Conservation (phyloP, 2,797 vertebrate genomes). For the Lepus townsendii region DNA sequence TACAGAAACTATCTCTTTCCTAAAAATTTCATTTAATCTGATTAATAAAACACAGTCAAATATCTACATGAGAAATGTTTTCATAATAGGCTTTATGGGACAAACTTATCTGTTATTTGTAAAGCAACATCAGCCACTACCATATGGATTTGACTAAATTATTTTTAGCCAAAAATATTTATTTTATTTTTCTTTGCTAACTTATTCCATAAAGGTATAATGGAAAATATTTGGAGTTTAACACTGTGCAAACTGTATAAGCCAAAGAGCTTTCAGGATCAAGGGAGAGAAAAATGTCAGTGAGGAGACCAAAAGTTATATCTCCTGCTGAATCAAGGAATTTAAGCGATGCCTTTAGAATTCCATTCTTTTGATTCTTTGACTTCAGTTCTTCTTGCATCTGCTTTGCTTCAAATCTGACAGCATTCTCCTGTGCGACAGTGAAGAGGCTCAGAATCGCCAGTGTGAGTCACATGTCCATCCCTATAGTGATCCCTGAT, state of each 20-base stretch:
- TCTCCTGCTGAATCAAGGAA: neutral
- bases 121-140: conserved; percentile 37
- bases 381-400: neutral
- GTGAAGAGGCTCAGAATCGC: neutral
- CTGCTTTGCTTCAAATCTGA: neutral
- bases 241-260: neutral
- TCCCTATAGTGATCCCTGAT: neutral
- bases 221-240: neutral
- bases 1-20: conserved; percentile 37
- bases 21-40: conserved; percentile 16
- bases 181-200: conserved; percentile 9
- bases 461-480: neutral
- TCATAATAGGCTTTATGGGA: neutral
- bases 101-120: conserved; percentile 9
- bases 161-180: conserved; percentile 13
- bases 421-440: neutral
- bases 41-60: conserved; percentile 40
- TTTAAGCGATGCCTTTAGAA: neutral
- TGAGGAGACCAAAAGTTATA: neutral
- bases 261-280: neutral
- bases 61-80: conserved; percentile 20
- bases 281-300: conserved; percentile 17
- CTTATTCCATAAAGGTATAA: conserved; percentile 10
- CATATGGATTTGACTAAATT: neutral
- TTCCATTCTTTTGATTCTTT: neutral